Conservation (phyloP, 2,113 vertebrate species). For the Galbula dea region DNA sequence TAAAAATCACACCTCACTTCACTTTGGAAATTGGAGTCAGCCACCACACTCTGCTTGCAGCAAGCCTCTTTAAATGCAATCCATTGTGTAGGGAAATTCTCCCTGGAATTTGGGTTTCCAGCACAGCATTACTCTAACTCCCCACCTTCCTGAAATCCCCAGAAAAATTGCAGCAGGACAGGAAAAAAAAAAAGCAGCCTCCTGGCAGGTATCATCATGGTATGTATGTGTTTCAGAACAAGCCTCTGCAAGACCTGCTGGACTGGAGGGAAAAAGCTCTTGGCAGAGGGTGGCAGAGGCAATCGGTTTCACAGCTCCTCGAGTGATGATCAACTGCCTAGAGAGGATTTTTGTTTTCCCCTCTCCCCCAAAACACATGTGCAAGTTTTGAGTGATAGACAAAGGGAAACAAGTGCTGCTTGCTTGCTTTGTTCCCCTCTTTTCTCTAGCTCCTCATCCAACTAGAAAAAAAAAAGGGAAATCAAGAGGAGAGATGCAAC, state of each 20-base stretch:
- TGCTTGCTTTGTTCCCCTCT: background rate
- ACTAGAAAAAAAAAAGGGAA: background rate
- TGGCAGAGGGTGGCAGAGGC: conserved; percentile 8
- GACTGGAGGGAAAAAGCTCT: background rate
- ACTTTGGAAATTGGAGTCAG: conserved; percentile 15
- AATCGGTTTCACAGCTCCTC: background rate
- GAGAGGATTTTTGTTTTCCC: background rate
- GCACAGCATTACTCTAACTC: background rate
- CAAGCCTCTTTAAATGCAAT: background rate
- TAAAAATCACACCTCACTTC: conserved; percentile 48
- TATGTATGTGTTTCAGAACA: background rate
- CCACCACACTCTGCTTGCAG: background rate
- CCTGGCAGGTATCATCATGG: background rate
- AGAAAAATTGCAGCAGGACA: background rate
- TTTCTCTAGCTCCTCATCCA: background rate
- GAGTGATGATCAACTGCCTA: background rate
- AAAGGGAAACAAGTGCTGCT: background rate
- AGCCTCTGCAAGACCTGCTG: background rate
- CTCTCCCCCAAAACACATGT: background rate
- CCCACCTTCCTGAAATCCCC: background rate
- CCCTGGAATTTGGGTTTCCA: background rate
- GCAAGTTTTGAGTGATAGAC: background rate
- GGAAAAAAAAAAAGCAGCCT: background rate
- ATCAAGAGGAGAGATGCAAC: background rate
- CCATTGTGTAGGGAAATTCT: conserved; percentile 8